Conservation (phyloP, 2,113 vertebrate species). For the Raja brachyura region DNA sequence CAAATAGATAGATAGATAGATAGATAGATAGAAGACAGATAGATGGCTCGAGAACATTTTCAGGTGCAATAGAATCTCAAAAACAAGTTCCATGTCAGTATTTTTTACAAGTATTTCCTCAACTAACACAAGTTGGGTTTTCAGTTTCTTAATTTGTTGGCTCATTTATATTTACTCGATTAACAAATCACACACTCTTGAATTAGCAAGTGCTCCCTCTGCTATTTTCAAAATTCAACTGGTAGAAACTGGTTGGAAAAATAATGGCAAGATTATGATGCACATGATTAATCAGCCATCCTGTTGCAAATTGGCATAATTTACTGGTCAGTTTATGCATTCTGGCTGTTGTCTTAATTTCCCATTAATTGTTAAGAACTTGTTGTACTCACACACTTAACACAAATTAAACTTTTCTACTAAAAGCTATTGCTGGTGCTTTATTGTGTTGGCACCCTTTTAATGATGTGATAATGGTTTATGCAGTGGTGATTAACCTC, state of each 20-base stretch:
- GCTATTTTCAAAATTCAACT: neutral
- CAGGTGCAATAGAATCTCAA: neutral
- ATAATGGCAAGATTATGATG: neutral
- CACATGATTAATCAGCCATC: neutral
- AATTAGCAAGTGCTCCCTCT: neutral
- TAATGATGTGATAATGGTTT: neutral
- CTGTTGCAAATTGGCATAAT: neutral
- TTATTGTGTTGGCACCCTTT: too few relatives aligned
- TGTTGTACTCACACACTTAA: neutral
- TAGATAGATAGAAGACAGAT: too few relatives aligned
- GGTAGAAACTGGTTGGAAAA: neutral
- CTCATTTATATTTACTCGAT: neutral
- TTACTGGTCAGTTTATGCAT: neutral
- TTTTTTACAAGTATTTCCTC: neutral
- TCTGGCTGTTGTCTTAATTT: neutral
- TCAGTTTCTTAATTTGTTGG: conserved; percentile 7
- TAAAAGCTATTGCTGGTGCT: neutral
- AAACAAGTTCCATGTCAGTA: neutral
- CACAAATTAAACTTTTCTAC: neutral
- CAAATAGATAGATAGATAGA: too few relatives aligned
- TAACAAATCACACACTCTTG: neutral
- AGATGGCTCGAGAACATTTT: neutral
- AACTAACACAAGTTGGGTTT: neutral
- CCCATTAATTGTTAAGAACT: neutral
- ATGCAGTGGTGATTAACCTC: neutral